A percentile compares a stretch with the other conserved stretches of the same genome.
Conservation (phyloP, 1,140 invertebrate genomes). For the Aphidius ervi region DNA sequence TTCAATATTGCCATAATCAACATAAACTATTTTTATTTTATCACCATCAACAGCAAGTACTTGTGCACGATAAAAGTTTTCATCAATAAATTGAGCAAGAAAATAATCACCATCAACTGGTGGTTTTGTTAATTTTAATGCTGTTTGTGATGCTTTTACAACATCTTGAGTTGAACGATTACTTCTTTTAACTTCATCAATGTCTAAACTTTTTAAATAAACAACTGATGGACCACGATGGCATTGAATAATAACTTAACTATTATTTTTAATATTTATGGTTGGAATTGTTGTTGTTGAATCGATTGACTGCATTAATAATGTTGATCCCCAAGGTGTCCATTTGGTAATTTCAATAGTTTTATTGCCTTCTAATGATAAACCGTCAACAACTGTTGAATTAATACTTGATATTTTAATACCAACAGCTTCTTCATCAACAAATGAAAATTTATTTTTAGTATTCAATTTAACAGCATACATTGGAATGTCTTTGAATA, state of each 20-base stretch:
- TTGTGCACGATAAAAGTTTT: slow-evolving; percentile 43
- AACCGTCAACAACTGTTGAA: too few relatives aligned
- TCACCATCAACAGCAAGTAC: slow-evolving; percentile 30
- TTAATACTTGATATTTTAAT: too few relatives aligned
- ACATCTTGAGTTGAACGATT: slow-evolving; percentile 35
- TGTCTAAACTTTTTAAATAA: slow-evolving; percentile 32
- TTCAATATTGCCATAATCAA: slow-evolving; percentile 44
- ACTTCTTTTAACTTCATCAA: slow-evolving; percentile 28
- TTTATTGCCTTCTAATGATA: background rate
- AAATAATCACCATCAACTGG: slow-evolving; percentile 39
- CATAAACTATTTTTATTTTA: slow-evolving; percentile 32
- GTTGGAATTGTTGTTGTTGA: background rate
- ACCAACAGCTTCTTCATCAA: background rate
- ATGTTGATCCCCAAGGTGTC: background rate
- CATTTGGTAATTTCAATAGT: background rate
- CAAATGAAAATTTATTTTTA: too few relatives aligned
- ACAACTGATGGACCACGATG: slow-evolving; percentile 29
- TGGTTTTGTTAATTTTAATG: slow-evolving; percentile 24
- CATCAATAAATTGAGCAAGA: slow-evolving; percentile 37
- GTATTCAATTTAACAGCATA: background rate
- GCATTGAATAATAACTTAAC: slow-evolving; percentile 31
- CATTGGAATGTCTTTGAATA: background rate
- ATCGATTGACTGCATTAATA: background rate
- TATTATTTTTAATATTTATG: slow-evolving; percentile 4
- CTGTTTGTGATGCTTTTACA: slow-evolving; percentile 33